These are phyloP conservation scores for Oscheius myriophilus DNA, from an alignment of 2,888 invertebrate genomes.

Conservation along the genomic window DNA sequence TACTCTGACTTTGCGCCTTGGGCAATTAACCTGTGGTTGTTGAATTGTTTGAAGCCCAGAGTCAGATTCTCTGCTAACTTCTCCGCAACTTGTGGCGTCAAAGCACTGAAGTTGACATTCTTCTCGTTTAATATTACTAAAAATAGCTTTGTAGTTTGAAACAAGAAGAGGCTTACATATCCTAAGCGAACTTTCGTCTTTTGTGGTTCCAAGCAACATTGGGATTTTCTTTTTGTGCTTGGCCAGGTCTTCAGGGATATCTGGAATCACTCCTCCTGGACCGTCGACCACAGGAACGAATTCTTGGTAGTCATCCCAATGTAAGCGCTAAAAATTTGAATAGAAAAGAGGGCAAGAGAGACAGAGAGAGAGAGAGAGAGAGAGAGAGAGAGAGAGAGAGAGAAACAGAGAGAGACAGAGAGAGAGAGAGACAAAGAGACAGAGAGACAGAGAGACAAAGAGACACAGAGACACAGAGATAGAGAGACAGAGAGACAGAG, in stretches of 20 bases:
- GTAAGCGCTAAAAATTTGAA: constrained; percentile 34
- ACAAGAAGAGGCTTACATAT: constrained; percentile 54
- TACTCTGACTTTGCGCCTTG: constrained; percentile 70
- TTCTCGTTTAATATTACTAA: constrained; percentile 68
- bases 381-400: background rate
- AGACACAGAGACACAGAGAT: background rate
- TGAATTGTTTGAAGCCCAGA: constrained; percentile 61
- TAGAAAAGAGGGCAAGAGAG: background rate
- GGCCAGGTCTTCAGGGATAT: constrained; percentile 63
- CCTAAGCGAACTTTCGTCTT: constrained; percentile 68
- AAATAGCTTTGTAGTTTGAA: constrained; percentile 20
- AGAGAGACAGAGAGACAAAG: background rate
- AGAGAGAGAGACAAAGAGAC: background rate
- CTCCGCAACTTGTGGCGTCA: constrained; percentile 58
- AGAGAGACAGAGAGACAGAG: background rate
- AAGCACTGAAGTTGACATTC: constrained; percentile 62
- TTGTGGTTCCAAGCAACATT: constrained; percentile 68
- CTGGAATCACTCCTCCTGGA: constrained; percentile 66
- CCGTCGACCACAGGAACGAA: constrained; percentile 70
- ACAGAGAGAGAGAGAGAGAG: background rate
- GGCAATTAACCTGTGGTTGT: constrained; percentile 66
- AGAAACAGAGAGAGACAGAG: background rate
- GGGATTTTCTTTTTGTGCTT: constrained; percentile 62
- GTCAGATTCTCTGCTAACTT: constrained; percentile 66
- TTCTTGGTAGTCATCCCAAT: constrained; percentile 68